A percentile compares a stretch with the other conserved stretches of the same genome.
Evolutionary conservation across 2,888 invertebrate genomes (phyloP).

Genomic region (Anticlea derivata): DNA sequence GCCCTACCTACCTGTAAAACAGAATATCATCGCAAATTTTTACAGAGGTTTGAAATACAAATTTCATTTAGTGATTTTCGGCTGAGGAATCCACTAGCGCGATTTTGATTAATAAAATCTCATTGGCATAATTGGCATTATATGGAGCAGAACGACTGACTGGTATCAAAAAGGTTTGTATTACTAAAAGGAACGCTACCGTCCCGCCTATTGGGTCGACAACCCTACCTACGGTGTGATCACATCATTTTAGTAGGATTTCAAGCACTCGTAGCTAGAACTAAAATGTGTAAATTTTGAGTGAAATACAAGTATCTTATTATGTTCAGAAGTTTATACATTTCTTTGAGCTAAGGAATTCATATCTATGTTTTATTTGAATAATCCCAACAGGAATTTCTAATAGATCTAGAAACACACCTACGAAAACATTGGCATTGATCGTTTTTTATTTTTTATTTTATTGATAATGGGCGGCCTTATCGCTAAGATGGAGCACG

Average conservation of each 20-base stretch:
- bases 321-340: too few relatives aligned
- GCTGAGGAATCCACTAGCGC: constrained; percentile 28
- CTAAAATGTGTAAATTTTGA: not conserved
- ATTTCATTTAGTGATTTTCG: constrained; percentile 24
- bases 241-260: constrained; percentile 25
- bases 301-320: too few relatives aligned
- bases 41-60: constrained; percentile 13
- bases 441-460: too few relatives aligned
- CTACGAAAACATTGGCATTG: too few relatives aligned
- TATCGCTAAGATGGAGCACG: too few relatives aligned
- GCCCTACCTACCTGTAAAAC: too few relatives aligned
- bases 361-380: too few relatives aligned
- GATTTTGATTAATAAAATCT: constrained; percentile 60
- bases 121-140: constrained; percentile 53
- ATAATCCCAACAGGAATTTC: too few relatives aligned
- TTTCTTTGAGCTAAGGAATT: too few relatives aligned
- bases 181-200: constrained; percentile 48
- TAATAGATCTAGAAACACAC: too few relatives aligned
- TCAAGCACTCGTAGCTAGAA: not conserved
- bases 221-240: constrained; percentile 46
- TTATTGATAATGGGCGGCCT: too few relatives aligned
- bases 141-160: constrained; percentile 40
- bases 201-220: constrained; percentile 52
- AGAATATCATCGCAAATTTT: not conserved
- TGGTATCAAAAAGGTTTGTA: constrained; percentile 57